These are phyloP conservation scores for Sorex maritimensis DNA, from an alignment of 2,797 vertebrate species.

Conservation along the genomic window DNA sequence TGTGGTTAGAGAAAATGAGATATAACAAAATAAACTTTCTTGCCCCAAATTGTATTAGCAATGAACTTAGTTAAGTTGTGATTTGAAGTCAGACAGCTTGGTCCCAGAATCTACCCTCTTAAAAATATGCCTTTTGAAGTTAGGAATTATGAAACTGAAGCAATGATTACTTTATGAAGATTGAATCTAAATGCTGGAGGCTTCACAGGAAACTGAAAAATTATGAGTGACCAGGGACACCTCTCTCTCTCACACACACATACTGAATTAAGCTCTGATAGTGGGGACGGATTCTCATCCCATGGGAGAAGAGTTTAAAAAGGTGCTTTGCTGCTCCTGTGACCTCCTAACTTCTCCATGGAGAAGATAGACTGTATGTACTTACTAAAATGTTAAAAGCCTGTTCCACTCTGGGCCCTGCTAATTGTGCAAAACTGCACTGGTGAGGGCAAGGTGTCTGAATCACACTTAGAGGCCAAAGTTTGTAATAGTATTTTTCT, in stretches of 20 bases:
- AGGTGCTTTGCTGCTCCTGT: neutral
- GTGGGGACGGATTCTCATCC: neutral
- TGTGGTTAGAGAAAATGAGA: conserved; percentile 1
- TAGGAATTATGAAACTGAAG: conserved; percentile 1
- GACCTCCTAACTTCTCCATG: neutral
- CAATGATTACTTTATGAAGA: neutral
- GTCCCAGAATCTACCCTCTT: neutral
- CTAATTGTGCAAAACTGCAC: neutral
- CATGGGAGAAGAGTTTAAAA: neutral
- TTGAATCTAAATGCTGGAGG: neutral
- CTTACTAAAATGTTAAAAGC: neutral
- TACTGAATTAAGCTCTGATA: neutral
- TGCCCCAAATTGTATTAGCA: neutral
- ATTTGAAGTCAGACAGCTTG: neutral
- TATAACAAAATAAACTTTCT: neutral
- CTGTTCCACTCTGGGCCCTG: neutral
- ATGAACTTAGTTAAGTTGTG: neutral
- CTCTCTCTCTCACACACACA: neutral
- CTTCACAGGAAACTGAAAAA: neutral
- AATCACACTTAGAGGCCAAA: neutral
- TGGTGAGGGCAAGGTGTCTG: neutral
- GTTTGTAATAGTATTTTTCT: neutral
- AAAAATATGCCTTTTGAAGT: neutral
- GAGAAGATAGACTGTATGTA: neutral
- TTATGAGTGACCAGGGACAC: neutral